Base-by-base conservation (phyloP, 2,797 vertebrate species). In the Synanceia verrucosa region DNA sequence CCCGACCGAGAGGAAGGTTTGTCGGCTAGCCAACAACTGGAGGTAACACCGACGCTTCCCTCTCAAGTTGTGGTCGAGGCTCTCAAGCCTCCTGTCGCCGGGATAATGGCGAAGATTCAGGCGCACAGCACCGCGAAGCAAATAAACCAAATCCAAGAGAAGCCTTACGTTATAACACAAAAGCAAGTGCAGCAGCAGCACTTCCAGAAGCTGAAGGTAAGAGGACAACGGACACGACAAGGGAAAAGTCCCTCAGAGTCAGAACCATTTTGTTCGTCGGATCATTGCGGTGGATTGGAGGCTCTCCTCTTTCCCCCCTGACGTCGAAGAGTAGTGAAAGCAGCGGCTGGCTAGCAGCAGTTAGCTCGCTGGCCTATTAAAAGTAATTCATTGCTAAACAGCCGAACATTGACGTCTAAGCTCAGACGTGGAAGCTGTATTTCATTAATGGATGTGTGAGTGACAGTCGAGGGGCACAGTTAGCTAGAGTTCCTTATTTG, bases 201-300 rank as follows among this genome's bases (percentile, higher is more conserved):
- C 93, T 95, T 95, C 88, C 95, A 95, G 88, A 95, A 95, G 85
- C 94, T 95, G 74, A 95, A 95, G 95, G 95, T 95, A 93, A 94
- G 91, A 85, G 88, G 87, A 90, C 79, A 79, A 81, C 82, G 79
- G 76, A 66, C 85, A 80, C 77, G 78, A 79, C 77, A 79, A 44
- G 75, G 80, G 76, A 87, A 91, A 92, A 92, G 90, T 92, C 83
- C 87, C 84, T 69, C 66, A 69, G 86, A 89, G 88, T 90, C 89
- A 91, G 44, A 89, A 92, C 91, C 94, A 93, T 94, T 94, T 94
- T 94, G 93, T 93, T 89, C 24, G 77, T 82, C 78, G 80, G 83
- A 79, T 76, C 76, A 55, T 69, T 86, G 79, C 81, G 53, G 37
- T 74, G 76, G 63, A 80, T 85, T 70, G 69, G 73, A 70, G 73